These are phyloP conservation scores for Synchiropus splendidus DNA, from an alignment of 2,113 vertebrate genomes.

Conservation along the genomic window DNA sequence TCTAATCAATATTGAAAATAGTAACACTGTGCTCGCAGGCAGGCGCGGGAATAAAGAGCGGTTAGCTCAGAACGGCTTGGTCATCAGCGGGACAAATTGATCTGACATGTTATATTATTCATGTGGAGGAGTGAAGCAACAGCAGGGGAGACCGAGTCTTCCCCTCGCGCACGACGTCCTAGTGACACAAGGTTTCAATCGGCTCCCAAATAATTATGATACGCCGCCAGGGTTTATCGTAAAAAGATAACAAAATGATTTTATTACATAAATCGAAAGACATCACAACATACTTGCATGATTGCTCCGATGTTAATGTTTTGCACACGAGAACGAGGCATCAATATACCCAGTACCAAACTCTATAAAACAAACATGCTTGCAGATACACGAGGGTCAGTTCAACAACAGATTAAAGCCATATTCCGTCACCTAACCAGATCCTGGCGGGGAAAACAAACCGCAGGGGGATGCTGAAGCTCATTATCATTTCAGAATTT, in stretches of 20 bases:
- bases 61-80: slow-evolving; percentile 27
- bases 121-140: slow-evolving; percentile 11
- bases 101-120: slow-evolving; percentile 43
- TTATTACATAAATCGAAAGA: slow-evolving; percentile 61
- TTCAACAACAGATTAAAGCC: slow-evolving; percentile 56
- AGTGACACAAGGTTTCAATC: no score
- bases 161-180: no score
- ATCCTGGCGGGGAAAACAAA: slow-evolving; percentile 40
- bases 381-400: slow-evolving; percentile 39
- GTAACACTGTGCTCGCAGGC: slow-evolving; percentile 37
- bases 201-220: slow-evolving; percentile 41
- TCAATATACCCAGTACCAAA: slow-evolving; percentile 46
- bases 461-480: slow-evolving; percentile 47
- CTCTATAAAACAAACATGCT: slow-evolving; percentile 63
- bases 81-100: slow-evolving; percentile 46
- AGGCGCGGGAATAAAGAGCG: slow-evolving; percentile 21
- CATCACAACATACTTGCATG: slow-evolving; percentile 65
- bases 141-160: slow-evolving; percentile 2
- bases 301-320: slow-evolving; percentile 43
- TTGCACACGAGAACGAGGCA: slow-evolving; percentile 47
- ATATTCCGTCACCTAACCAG: slow-evolving; percentile 42
- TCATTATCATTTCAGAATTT: slow-evolving; percentile 52
- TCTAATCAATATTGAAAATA: slow-evolving; percentile 45
- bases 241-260: slow-evolving; percentile 68
- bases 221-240: slow-evolving; percentile 37